phyloP scores from a whole-genome alignment of 2,113 vertebrate species.

The Tenebrosternarchus preto region DNA sequence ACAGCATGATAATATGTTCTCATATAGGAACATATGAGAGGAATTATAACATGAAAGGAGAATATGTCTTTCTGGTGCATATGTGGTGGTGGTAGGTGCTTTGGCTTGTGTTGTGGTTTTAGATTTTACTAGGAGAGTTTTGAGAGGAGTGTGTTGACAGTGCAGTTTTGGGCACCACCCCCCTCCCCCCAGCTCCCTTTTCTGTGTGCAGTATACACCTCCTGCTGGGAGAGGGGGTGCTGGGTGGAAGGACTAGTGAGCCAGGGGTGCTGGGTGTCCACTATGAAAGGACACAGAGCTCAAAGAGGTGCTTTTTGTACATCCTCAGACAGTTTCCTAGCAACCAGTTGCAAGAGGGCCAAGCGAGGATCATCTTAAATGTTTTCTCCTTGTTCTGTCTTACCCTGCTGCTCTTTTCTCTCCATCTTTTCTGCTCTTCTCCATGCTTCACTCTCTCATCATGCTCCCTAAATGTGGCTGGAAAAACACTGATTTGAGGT shows the following conservation, averaged over 20 bases:
- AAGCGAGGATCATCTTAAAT: constrained; percentile 45
- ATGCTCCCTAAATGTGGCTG: too few species aligned
- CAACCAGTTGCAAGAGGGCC: constrained; percentile 58
- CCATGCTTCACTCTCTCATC: too few species aligned
- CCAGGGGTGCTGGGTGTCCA: constrained; percentile 16
- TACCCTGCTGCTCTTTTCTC: not conserved
- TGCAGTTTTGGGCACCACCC: not conserved
- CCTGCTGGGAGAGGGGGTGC: not conserved
- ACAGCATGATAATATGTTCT: too few species aligned
- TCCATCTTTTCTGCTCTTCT: not conserved
- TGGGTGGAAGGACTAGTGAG: constrained; percentile 24
- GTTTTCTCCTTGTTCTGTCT: constrained; percentile 25
- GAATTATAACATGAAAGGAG: too few species aligned
- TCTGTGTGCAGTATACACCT: not conserved
- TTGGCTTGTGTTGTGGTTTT: too few species aligned
- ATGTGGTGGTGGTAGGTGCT: too few species aligned
- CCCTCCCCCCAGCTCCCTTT: not conserved
- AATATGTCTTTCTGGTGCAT: too few species aligned
- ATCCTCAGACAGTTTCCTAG: constrained; percentile 62
- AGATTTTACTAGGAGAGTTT: too few species aligned
- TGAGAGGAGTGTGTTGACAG: too few species aligned
- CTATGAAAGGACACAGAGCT: constrained; percentile 47
- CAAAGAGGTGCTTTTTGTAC: constrained; percentile 64
- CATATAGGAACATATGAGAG: too few species aligned
- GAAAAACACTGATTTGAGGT: not conserved